Percentiles rank a stretch among this genome's conserved stretches.
These are phyloP conservation scores for Tapera naevia DNA, from an alignment of 2,797 vertebrate genomes.

Conservation along the genomic window DNA sequence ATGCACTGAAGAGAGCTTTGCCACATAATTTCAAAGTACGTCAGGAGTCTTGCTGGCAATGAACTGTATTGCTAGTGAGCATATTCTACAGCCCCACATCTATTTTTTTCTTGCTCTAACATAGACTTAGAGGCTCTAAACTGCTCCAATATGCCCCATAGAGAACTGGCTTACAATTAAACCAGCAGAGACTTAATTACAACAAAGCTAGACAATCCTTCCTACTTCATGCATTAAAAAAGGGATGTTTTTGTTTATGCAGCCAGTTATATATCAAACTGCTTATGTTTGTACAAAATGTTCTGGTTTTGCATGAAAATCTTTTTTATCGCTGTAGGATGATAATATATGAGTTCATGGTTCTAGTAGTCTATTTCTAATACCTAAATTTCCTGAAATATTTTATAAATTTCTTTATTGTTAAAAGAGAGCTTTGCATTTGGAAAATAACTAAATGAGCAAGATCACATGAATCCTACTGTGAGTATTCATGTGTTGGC, in stretches of 20 bases:
- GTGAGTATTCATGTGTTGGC: not conserved
- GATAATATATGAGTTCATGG: not conserved
- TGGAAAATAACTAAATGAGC: not conserved
- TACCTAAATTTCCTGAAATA: not conserved
- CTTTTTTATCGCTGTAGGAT: not conserved
- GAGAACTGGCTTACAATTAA: not conserved
- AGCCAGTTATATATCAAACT: not conserved
- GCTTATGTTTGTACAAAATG: not conserved
- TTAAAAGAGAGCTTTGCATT: not conserved
- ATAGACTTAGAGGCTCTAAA: not conserved
- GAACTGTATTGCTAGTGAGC: not conserved
- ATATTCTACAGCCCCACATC: not conserved
- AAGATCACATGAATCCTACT: not conserved
- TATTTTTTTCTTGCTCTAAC: not conserved
- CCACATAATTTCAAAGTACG: not conserved
- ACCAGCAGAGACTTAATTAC: not conserved
- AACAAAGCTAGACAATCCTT: not conserved
- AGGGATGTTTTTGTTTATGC: not conserved
- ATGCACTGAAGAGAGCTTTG: not conserved
- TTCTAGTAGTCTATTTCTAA: not conserved
- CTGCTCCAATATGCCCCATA: not conserved
- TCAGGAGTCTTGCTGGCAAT: not conserved
- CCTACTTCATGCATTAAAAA: not conserved
- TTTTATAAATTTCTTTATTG: not conserved
- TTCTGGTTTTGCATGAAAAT: not conserved